Conservation (phyloP, 64 coral and sea anemone species). For the Montipora efflorescens region DNA sequence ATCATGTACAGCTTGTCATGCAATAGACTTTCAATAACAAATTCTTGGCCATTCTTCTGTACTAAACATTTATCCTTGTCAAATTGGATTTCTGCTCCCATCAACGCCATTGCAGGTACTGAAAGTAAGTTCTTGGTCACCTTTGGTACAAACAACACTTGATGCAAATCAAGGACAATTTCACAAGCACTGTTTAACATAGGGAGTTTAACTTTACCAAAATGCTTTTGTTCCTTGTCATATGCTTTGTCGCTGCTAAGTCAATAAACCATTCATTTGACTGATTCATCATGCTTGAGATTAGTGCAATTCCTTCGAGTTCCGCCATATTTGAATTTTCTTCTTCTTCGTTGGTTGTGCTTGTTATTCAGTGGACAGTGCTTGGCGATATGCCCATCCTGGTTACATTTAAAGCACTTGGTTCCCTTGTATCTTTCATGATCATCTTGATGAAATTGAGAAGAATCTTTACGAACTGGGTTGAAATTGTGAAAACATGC, state of each 20-base stretch:
- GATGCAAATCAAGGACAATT: slow-evolving; percentile 54
- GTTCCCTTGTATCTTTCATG: slow-evolving; percentile 41
- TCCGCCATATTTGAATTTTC: slow-evolving; percentile 71
- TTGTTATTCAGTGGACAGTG: slow-evolving; percentile 35
- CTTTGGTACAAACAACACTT: slow-evolving; percentile 81
- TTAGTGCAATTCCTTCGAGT: slow-evolving; percentile 74
- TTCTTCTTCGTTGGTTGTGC: slow-evolving; percentile 3
- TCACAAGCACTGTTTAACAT: slow-evolving; percentile 42
- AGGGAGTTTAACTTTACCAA: slow-evolving; percentile 54
- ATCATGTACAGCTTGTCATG: not conserved
- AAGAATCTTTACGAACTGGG: not conserved
- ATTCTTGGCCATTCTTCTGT: slow-evolving; percentile 57
- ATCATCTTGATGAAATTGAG: not conserved
- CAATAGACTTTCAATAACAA: slow-evolving; percentile 61
- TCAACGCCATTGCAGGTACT: slow-evolving; percentile 69
- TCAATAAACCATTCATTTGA: slow-evolving; percentile 78
- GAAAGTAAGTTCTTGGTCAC: slow-evolving; percentile 78
- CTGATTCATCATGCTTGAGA: slow-evolving; percentile 54
- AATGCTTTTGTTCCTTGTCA: slow-evolving; percentile 66
- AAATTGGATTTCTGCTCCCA: slow-evolving; percentile 74
- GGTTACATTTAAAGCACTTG: slow-evolving; percentile 56
- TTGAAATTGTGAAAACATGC: not conserved
- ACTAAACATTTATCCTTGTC: slow-evolving; percentile 64
- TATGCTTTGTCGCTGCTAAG: slow-evolving; percentile 78
- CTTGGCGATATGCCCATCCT: slow-evolving; percentile 58